These are phyloP conservation scores for Malacosoma neustria DNA, from an alignment of 2,888 invertebrate genomes.

Conservation along the genomic window DNA sequence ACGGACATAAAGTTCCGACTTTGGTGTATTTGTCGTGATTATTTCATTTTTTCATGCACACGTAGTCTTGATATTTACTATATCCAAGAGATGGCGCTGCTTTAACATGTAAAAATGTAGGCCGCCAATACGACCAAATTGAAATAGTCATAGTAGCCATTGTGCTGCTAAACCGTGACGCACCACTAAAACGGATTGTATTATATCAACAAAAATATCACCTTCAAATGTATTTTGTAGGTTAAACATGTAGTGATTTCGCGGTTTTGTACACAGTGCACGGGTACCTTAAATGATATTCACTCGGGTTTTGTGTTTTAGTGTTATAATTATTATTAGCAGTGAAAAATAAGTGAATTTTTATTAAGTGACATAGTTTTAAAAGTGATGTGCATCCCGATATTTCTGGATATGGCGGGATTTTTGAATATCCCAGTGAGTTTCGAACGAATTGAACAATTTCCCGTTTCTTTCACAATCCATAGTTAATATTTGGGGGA, in stretches of 20 bases:
- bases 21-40: no score
- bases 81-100: constrained; percentile 51
- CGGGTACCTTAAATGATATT: constrained; percentile 32
- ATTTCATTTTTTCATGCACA: background rate
- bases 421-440: constrained; percentile 38
- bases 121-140: background rate
- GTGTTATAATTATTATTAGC: constrained; percentile 19
- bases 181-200: constrained; percentile 26
- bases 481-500: background rate
- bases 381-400: constrained; percentile 11
- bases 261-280: constrained; percentile 58
- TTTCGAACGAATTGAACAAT: constrained; percentile 7
- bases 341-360: constrained; percentile 21
- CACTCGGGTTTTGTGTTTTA: constrained; percentile 16
- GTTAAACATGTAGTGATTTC: constrained; percentile 68
- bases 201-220: constrained; percentile 75
- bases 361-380: constrained; percentile 21
- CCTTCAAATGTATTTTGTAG: constrained; percentile 74
- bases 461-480: background rate
- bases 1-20: no score
- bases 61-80: background rate
- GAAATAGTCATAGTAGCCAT: background rate
- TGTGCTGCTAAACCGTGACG: constrained; percentile 3
- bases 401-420: constrained; percentile 38
- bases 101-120: constrained; percentile 1